Base-by-base conservation (phyloP, 2,888 invertebrate species). In the Lithophane ornitopus region DNA sequence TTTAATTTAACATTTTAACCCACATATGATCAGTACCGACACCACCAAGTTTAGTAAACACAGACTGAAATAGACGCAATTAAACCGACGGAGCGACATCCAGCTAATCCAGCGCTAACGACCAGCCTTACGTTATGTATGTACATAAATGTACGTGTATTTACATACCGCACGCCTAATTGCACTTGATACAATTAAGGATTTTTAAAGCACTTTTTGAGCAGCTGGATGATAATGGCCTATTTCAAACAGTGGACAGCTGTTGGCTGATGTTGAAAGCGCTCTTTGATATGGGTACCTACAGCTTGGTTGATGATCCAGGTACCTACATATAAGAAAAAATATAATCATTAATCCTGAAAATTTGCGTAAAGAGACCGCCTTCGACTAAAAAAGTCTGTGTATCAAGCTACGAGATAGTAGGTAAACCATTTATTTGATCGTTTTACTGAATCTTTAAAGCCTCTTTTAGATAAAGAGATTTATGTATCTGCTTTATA, bases 21-120 rank as follows among this genome's bases (percentile, higher is more conserved):
- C 56, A 70, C 68, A 56, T 59, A 70, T 70, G 63, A 82, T 81
- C 74, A 75, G 74, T 81, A 85, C 83, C 76, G 75, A 81, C 80
- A 80, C 41, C 52, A 19, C 61, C 16, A 61, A 78, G 72, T 82
- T 87, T 82, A 54, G 78, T 82, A 79, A 89, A 85, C 80, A 83
- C 70, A 46, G 46, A 58, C 79, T 74, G 76, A 87, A 86, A 84
- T 88, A 85, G 81, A 76, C 63, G 87, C 78, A 84, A 87, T 87
- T 87, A 82, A 84, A 82, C 59, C 65, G 76, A 74, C 78, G 67
- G 66, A 74, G 82, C 80, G 83, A 88, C 82, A 85, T 74, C 63
- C 76, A 81, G 69, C 77, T 81, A 77, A 88, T 86, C 79, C 68
- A 59, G 59, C 79, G 67, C 68, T 81, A 85, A 86, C 78, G 81